Evolutionary conservation across 1,140 invertebrate species (phyloP).

Genomic region (Cephus cinctus): DNA sequence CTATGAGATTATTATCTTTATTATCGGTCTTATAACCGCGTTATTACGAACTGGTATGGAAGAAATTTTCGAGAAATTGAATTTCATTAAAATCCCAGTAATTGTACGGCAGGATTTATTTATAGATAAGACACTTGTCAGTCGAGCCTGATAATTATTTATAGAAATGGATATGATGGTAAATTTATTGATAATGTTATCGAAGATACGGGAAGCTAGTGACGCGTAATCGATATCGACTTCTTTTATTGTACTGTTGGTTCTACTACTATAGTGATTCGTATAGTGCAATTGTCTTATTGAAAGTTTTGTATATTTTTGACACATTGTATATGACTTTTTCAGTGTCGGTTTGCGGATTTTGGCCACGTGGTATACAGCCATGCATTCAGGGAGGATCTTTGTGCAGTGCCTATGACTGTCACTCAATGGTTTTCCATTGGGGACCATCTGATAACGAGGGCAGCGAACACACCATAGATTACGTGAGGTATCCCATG

Average conservation of each 20-base stretch:
- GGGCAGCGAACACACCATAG: constrained; percentile 61
- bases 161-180: too few species aligned
- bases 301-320: too few species aligned
- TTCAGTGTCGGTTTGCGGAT: constrained; percentile 15
- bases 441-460: constrained; percentile 60
- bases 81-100: constrained; percentile 23
- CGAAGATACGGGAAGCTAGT: too few species aligned
- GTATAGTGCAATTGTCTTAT: too few species aligned
- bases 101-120: too few species aligned
- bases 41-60: too few species aligned
- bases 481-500: constrained; percentile 56
- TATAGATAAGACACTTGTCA: too few species aligned
- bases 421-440: constrained; percentile 56
- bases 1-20: too few species aligned
- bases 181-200: too few species aligned
- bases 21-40: too few species aligned
- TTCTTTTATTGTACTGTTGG: neutral
- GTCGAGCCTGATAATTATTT: too few species aligned
- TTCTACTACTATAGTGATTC: neutral
- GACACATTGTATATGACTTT: neutral
- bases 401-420: constrained; percentile 50
- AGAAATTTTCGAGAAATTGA: neutral
- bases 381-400: constrained; percentile 57
- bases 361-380: constrained; percentile 21
- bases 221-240: neutral